Percentiles rank a stretch among this genome's conserved stretches.
phyloP scores from a whole-genome alignment of 2,797 vertebrate genomes.

The Sebastes vulpes region DNA sequence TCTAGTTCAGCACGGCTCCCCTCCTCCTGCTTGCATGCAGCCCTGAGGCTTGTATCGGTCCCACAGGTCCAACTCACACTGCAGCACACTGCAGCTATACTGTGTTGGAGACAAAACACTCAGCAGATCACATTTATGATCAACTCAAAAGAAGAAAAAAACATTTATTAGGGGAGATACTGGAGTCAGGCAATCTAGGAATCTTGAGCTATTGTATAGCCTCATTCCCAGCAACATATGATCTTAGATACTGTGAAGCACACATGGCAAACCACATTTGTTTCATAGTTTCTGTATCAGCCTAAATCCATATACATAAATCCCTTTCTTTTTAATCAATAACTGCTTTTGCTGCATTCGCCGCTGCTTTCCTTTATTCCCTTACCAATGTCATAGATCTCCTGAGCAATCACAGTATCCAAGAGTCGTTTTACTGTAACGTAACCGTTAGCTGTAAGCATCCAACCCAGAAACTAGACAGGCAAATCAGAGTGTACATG shows the following conservation, averaged over 20 bases:
- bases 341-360: not conserved
- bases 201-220: not conserved
- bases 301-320: not conserved
- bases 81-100: conserved; percentile 71
- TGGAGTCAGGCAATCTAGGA: conserved; percentile 8
- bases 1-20: conserved; percentile 27
- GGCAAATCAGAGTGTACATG: not conserved
- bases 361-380: not conserved
- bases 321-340: not conserved
- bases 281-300: not conserved
- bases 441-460: not conserved
- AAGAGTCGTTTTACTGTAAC: not conserved
- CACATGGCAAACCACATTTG: not conserved
- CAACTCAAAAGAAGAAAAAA: not conserved
- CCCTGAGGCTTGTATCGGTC: conserved; percentile 53
- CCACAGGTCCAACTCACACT: conserved; percentile 68
- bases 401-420: not conserved
- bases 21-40: conserved; percentile 39
- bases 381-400: not conserved
- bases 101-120: conserved; percentile 52
- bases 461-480: not conserved
- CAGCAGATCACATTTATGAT: conserved; percentile 42
- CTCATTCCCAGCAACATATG: not conserved
- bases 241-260: not conserved
- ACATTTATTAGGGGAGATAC: not conserved